A percentile compares a stretch with the other conserved stretches of the same genome.
phyloP scores from a whole-genome alignment of 2,113 vertebrate species.

The Dissostichus mawsoni region DNA sequence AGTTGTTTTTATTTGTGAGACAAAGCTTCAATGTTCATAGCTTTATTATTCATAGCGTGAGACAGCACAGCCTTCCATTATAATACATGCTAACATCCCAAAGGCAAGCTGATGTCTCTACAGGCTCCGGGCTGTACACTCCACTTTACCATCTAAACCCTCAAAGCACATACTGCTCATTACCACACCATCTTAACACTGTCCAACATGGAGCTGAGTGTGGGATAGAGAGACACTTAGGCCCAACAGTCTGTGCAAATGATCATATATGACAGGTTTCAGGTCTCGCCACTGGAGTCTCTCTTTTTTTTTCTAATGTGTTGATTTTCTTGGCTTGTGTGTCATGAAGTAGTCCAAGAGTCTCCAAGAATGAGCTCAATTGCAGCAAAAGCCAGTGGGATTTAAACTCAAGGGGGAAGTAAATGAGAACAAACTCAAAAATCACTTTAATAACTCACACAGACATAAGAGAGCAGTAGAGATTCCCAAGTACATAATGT shows the following conservation, averaged over 20 bases:
- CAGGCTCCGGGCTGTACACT: neutral
- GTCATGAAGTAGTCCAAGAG: conserved; percentile 23
- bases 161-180: conserved; percentile 2
- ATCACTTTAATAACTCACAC: conserved; percentile 25
- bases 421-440: conserved; percentile 35
- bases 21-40: no score
- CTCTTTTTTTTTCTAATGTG: conserved; percentile 1
- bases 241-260: conserved; percentile 25
- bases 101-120: neutral
- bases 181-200: conserved; percentile 9
- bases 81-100: neutral
- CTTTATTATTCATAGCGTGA: neutral
- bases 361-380: conserved; percentile 55
- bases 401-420: conserved; percentile 30
- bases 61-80: neutral
- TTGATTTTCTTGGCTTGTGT: conserved; percentile 57
- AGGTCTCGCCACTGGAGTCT: neutral
- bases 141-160: neutral
- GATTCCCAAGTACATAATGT: conserved; percentile 34
- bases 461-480: conserved; percentile 2
- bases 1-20: neutral
- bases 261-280: conserved; percentile 42
- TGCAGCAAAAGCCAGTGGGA: conserved; percentile 42
- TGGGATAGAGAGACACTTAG: conserved; percentile 6
- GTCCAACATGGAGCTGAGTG: conserved; percentile 3